A percentile compares a stretch with the other conserved stretches of the same genome.
Evolutionary conservation across 2,888 invertebrate genomes (phyloP).

Genomic region (Ormyrus labotus): DNA sequence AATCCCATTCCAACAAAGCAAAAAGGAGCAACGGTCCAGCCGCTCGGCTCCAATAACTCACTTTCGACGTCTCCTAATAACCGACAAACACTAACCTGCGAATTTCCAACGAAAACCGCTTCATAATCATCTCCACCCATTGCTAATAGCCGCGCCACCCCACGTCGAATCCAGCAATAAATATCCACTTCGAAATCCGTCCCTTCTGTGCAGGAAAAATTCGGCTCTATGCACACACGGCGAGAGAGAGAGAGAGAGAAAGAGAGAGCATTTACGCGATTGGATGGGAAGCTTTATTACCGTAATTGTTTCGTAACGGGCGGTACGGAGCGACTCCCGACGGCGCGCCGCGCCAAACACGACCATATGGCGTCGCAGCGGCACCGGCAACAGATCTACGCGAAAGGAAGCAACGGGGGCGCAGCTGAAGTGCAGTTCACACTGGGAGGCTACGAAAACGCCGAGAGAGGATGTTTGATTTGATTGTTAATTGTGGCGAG

Average conservation of each 20-base stretch:
- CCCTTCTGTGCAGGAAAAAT: conserved; percentile 18
- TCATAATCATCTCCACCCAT: conserved; percentile 29
- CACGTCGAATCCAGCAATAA: neutral
- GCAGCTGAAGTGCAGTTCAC: conserved; percentile 27
- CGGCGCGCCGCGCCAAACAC: conserved; percentile 64
- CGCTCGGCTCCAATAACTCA: conserved; percentile 23
- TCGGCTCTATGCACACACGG: neutral
- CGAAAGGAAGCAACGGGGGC: conserved; percentile 34
- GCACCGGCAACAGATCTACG: conserved; percentile 58
- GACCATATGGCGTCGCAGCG: conserved; percentile 69
- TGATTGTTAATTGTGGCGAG: conserved; percentile 41
- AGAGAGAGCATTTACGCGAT: conserved; percentile 52
- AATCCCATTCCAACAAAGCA: neutral
- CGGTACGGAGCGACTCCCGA: conserved; percentile 40
- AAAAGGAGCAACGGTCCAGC: neutral
- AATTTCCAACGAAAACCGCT: conserved; percentile 6
- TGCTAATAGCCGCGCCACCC: conserved; percentile 26
- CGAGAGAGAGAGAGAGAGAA: no score
- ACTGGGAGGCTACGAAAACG: conserved; percentile 25
- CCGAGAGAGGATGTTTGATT: conserved; percentile 5
- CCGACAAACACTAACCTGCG: conserved; percentile 4
- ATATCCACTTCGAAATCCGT: conserved; percentile 24
- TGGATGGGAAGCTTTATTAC: conserved; percentile 58
- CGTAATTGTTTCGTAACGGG: conserved; percentile 72
- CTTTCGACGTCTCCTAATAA: conserved; percentile 21